Base-by-base conservation (phyloP, 2,797 vertebrate species). In the Sebastes jordani region DNA sequence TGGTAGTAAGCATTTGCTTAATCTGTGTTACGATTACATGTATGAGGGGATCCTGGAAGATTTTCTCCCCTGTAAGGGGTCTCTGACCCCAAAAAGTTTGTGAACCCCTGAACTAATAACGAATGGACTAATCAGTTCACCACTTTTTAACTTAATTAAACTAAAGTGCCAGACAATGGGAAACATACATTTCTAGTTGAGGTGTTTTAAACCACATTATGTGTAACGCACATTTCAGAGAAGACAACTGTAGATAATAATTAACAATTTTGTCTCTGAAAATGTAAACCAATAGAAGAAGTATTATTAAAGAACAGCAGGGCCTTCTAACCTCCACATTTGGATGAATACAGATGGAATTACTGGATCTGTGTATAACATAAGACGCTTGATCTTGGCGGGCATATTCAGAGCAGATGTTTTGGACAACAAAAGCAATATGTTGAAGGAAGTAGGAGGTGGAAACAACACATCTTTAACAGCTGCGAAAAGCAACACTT, bases 331-430 rank as follows among this genome's bases (percentile, higher is more conserved):
- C 22, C 66, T 62, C 23, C 68, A 55, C 32, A 49, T 59, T 36
- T 32, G 10, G 23, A 58, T 69, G 13, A 61, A 66, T 49, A 32
- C 70, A 76, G 30, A 75, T 71, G 79, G 63, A 74, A 20, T 69
- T 34, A 63, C 29, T 49, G 11, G 71, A 30, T 72, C 59, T 62
- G 74, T 77, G 42, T 64, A 14, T 66, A 29, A 55, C 60, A 68
- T 38, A 1, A 46, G 32, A 69, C n/a, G 18, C 16, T 27, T 76
- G 14, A 63, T 60, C 68, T 62, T 22, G 23, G 59, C 42, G 25
- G 23, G 54, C 34, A 29, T 9, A 69, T 59, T 49, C 63, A 71
- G 66, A 83, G 80, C 83, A 81, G 81, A 87, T 88, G 86, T 86
- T 91, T 71, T 80, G 69, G 27, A 60, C 32, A 76, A 81, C 34